Evolutionary conservation across 2,113 vertebrate genomes (phyloP), one percentile per base, ranked within the genome.

Genomic region (Oophaga pumilio): DNA sequence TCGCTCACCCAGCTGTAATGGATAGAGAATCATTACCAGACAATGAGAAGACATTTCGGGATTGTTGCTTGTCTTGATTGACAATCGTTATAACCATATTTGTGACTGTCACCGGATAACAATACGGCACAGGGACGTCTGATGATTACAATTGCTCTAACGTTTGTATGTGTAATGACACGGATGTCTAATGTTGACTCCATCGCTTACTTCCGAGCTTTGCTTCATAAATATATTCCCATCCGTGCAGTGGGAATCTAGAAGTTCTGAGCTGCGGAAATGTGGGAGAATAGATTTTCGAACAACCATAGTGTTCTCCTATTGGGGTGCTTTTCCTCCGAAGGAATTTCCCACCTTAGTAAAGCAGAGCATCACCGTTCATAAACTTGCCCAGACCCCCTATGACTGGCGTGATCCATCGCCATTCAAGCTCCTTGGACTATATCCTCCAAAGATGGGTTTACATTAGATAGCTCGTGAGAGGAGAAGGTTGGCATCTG

Each of bases 161-260:
- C 85, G 56, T 78, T 86, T 66, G 74, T 86, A 62, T 68, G 22
- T 78, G 52, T 85, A 79, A 68, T 53, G 60, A 78, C 84, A 77
- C 12, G 60, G 52, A 20, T 50, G 22, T 66, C 73, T 77, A 18
- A 52, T 74, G 84, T 77, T 85, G 33, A 50, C 57, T 62, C 43
- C 7, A 22, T 57, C 33, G 49, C 20, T 33, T 57, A 76, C 62
- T 64, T 76, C 8, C 26, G 12, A 57, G 56, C 20, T 85, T 50
- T 77, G 26, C 53, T 43, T 43, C 33, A 43, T 43, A 43, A 43
- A 43, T 43, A 43, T 43, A 43, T 43, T 43, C 33, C 33, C 33
- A 43, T 5, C 33, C 33, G 33, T 43, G 33, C 33, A 43, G 5
- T 43, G 33, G 33, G 3, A 43, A 43, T 43, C 1, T 43, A 33